Evolutionary conservation across 2,888 invertebrate genomes (phyloP).

Genomic region (Agonopterix heracliana): DNA sequence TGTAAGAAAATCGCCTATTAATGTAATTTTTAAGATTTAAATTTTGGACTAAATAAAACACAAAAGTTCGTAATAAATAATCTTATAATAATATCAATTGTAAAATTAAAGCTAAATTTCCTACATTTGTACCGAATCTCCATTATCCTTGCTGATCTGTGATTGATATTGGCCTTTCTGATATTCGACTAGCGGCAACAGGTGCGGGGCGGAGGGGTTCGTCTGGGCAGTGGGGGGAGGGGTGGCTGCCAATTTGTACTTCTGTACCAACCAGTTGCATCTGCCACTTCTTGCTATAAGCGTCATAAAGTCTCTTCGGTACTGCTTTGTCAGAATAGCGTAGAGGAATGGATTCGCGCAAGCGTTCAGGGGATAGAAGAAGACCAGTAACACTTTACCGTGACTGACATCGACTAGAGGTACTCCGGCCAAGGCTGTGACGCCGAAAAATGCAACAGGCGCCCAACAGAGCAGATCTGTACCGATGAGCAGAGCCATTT

Average conservation of each 20-base stretch:
- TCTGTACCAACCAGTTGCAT: slow-evolving; percentile 59
- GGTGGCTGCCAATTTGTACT: slow-evolving; percentile 56
- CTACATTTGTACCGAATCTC: slow-evolving; percentile 41
- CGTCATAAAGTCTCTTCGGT: slow-evolving; percentile 83
- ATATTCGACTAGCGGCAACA: slow-evolving; percentile 55
- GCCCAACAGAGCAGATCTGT: slow-evolving; percentile 91
- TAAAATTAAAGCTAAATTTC: slow-evolving; percentile 4
- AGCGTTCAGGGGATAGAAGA: slow-evolving; percentile 94
- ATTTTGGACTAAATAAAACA: slow-evolving; percentile 25
- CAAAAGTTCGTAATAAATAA: slow-evolving; percentile 43
- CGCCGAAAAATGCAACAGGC: slow-evolving; percentile 91
- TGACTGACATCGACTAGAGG: slow-evolving; percentile 89
- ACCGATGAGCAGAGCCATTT: slow-evolving; percentile 92
- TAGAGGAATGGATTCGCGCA: slow-evolving; percentile 96
- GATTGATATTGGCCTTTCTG: slow-evolving; percentile 38
- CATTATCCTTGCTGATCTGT: slow-evolving; percentile 41
- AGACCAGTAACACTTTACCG: slow-evolving; percentile 88
- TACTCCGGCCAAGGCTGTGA: slow-evolving; percentile 89
- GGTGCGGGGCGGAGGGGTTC: slow-evolving; percentile 54
- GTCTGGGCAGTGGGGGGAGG: slow-evolving; percentile 65
- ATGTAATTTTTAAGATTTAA: too few relatives aligned
- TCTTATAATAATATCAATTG: slow-evolving; percentile 37
- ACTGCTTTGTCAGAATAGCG: slow-evolving; percentile 92
- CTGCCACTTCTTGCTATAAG: slow-evolving; percentile 79
- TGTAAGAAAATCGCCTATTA: too few relatives aligned